Evolutionary conservation across 2,113 vertebrate genomes (phyloP), one percentile per base, ranked within the genome.

Genomic region (Syngnathus scovelli): DNA sequence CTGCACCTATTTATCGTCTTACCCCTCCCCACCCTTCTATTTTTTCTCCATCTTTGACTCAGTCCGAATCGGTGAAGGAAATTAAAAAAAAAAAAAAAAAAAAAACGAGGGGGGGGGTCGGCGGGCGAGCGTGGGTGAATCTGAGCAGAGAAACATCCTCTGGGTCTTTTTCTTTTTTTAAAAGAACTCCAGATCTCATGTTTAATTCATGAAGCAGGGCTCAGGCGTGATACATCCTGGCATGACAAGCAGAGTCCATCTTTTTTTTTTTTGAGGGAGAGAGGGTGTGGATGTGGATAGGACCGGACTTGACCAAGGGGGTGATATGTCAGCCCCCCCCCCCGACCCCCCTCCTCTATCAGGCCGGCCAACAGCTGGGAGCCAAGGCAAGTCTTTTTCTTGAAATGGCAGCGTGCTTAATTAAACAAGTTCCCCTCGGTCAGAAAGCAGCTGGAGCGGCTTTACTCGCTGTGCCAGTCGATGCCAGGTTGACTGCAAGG

Each of bases 111-210:
- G 70, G 56, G 51, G 69, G 78, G 70, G 78, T n/a, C n/a, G n/a
- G 75, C 80, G 87, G 85, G 89, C 84, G 85, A 91, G 87, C 85
- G 90, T 91, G 88, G 90, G 90, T 89, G 90, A 90, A 88, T 90
- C 83, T 88, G 83, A 89, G 87, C 88, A 88, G 86, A 87, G 88
- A 89, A 90, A 90, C 87, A 89, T 91, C 90, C 90, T 89, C 86
- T 89, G 89, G 89, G 88, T 89, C 86, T 88, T 89, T 89, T 88
- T 88, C 84, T 83, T 81, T 88, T 89, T 89, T 91, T 87, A 86
- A 86, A 89, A 90, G 86, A 87, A 88, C 89, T 90, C 89, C 85
- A 84, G 89, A 90, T 87, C 87, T 90, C 86, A 90, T 92, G 90
- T 90, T 91, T 92, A 89, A 91, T 92, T 89, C 79, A 91, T 91